A percentile compares a stretch with the other conserved stretches of the same genome.
Conservation (phyloP, 2,797 vertebrate species). For the Peromyscus nudipes region DNA sequence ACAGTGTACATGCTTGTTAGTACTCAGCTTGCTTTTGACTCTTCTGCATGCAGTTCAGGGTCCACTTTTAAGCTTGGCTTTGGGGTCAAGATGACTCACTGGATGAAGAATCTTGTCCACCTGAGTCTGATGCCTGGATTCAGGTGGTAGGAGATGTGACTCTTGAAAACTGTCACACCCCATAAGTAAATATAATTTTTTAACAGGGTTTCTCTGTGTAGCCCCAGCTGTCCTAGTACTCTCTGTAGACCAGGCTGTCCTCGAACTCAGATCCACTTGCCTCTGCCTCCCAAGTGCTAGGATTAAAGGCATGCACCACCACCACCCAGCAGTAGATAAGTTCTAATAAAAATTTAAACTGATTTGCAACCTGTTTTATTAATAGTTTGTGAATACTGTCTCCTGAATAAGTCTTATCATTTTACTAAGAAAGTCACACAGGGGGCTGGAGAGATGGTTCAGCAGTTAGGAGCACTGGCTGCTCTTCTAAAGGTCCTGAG, state of each 20-base stretch:
- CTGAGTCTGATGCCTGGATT: neutral
- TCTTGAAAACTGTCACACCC: neutral
- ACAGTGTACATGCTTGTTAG: neutral
- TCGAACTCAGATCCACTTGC: neutral
- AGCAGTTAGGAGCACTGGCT: neutral
- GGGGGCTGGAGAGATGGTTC: neutral
- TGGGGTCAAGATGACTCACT: neutral
- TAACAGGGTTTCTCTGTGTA: neutral
- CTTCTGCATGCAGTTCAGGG: neutral
- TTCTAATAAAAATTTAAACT: neutral
- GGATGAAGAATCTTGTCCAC: neutral
- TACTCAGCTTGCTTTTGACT: neutral
- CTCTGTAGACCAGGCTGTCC: neutral
- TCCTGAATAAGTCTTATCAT: neutral
- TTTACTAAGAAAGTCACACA: slow-evolving; percentile 48
- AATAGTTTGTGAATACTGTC: neutral
- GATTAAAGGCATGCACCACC: neutral
- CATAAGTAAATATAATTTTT: neutral
- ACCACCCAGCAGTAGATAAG: neutral
- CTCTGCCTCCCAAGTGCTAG: neutral
- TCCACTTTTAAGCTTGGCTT: neutral
- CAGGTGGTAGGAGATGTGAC: neutral
- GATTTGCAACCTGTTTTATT: neutral
- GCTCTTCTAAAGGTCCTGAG: neutral
- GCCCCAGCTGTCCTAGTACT: neutral